A percentile compares a stretch with the other conserved stretches of the same genome.
phyloP scores from a whole-genome alignment of 2,797 vertebrate species.

The Phrynocephalus guinanensis region DNA sequence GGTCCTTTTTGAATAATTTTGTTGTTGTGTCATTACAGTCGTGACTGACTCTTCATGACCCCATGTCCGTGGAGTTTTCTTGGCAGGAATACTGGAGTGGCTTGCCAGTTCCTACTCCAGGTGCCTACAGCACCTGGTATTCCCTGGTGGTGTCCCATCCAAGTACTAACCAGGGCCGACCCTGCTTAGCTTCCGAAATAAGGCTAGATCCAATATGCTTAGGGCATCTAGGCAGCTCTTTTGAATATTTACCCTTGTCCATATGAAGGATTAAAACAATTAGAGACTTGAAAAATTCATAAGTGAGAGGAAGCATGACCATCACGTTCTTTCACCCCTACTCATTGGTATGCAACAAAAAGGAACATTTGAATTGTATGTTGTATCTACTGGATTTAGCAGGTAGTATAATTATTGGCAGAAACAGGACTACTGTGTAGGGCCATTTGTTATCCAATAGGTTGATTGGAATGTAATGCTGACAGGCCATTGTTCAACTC shows the following conservation, averaged over 20 bases:
- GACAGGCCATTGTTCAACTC: slow-evolving; percentile 14
- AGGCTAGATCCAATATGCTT: no score
- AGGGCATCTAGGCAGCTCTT: no score
- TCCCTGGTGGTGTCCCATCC: no score
- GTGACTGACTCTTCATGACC: no score
- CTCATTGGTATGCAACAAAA: not conserved
- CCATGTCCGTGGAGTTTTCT: no score
- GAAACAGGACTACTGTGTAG: not conserved
- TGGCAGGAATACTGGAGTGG: no score
- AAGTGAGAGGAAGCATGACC: not conserved
- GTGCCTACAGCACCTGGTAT: no score
- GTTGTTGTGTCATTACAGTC: no score
- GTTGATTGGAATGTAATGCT: slow-evolving; percentile 14
- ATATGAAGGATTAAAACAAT: not conserved
- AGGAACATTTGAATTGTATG: not conserved
- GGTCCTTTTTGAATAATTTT: not conserved
- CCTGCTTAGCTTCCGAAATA: no score
- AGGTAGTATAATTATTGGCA: slow-evolving; percentile 1
- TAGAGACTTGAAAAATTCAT: not conserved
- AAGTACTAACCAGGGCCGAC: no score
- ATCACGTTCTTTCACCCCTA: not conserved
- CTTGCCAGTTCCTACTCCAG: no score
- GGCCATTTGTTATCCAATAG: slow-evolving; percentile 3
- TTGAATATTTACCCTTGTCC: not conserved
- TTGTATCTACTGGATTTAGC: not conserved